Conservation (phyloP, 2,888 invertebrate species). For the Orthosia gothica region DNA sequence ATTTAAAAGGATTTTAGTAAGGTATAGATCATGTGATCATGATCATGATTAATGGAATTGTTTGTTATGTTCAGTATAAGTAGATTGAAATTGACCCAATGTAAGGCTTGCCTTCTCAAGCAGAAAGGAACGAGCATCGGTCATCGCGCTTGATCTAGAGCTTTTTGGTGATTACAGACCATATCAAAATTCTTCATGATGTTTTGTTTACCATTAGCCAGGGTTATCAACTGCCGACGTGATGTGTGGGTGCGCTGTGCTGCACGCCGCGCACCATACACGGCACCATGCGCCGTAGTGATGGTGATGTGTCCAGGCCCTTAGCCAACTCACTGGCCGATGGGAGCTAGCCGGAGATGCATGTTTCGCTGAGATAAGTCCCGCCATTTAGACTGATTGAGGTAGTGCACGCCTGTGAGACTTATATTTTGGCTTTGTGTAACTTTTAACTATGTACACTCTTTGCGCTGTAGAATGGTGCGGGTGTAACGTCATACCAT, state of each 20-base stretch:
- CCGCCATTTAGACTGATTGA: background rate
- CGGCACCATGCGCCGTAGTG: too few relatives aligned
- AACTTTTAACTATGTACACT: constrained; percentile 8
- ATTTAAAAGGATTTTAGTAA: background rate
- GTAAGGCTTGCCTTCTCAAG: background rate
- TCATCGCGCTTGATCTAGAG: too few relatives aligned
- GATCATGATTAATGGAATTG: background rate
- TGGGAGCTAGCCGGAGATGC: background rate
- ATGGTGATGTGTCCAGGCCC: background rate
- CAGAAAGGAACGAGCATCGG: too few relatives aligned
- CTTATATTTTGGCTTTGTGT: constrained; percentile 1
- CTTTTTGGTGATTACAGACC: too few relatives aligned
- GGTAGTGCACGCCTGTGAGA: background rate
- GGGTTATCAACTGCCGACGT: too few relatives aligned
- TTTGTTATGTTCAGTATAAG: background rate
- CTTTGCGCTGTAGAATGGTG: too few relatives aligned
- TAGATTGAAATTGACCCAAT: too few relatives aligned
- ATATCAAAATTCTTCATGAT: background rate
- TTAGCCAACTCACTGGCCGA: too few relatives aligned
- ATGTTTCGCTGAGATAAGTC: background rate
- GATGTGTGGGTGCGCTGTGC: too few relatives aligned
- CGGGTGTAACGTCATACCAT: too few relatives aligned
- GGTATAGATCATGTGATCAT: background rate
- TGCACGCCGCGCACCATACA: too few relatives aligned
- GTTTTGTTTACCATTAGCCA: too few relatives aligned